These are phyloP conservation scores for human (Homo sapiens) DNA, from an alignment of 2,113 vertebrate genomes.

Conservation along the genomic window DNA sequence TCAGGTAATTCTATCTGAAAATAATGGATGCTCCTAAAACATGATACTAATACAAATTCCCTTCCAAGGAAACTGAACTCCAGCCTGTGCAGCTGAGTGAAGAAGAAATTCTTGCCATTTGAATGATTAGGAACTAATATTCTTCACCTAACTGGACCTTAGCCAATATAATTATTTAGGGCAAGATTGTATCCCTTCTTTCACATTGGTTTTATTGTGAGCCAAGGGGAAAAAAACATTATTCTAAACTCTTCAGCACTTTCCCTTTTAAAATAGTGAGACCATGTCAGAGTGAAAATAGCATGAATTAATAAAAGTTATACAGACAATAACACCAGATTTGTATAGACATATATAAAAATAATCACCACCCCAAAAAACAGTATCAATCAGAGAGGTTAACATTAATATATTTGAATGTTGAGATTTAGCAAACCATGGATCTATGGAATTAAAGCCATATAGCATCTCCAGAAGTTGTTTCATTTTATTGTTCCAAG, in stretches of 20 bases:
- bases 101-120: not conserved
- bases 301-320: not conserved
- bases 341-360: not conserved
- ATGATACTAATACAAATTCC: not conserved
- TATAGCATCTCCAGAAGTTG: not conserved
- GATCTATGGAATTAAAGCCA: not conserved
- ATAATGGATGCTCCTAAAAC: not conserved
- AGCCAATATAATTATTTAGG: slow-evolving; percentile 17
- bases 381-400: not conserved
- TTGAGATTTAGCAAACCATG: not conserved
- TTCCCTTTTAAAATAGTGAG: slow-evolving; percentile 31
- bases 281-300: not conserved
- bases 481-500: not conserved
- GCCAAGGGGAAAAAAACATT: not conserved
- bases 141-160: not conserved
- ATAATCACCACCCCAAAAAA: not conserved
- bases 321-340: not conserved
- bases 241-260: slow-evolving; percentile 34
- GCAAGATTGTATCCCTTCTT: not conserved
- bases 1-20: not conserved
- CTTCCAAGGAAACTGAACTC: not conserved
- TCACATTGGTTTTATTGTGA: slow-evolving; percentile 35
- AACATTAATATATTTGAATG: not conserved
- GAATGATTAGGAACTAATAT: not conserved
- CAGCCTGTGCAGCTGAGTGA: not conserved